Evolutionary conservation across 2,888 invertebrate species (phyloP).

Genomic region (Pseudeuparius sepicola): DNA sequence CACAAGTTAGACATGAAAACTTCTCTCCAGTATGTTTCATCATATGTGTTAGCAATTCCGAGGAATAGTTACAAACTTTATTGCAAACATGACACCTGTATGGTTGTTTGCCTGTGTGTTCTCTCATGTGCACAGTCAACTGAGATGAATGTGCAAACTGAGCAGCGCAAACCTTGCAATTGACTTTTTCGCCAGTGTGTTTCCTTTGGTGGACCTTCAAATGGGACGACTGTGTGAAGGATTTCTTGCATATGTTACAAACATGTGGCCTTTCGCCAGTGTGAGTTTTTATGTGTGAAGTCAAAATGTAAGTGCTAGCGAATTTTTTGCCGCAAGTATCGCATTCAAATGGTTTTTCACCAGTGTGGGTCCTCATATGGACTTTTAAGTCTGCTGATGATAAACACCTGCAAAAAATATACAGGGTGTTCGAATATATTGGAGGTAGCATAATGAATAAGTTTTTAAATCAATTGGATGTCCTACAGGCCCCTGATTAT

Average conservation of each 20-base stretch:
- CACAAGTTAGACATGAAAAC: conserved; percentile 33
- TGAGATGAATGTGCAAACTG: conserved; percentile 38
- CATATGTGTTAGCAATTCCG: conserved; percentile 34
- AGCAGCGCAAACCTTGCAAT: conserved; percentile 33
- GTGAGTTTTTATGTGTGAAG: conserved; percentile 46
- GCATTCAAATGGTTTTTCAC: conserved; percentile 38
- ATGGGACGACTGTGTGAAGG: conserved; percentile 52
- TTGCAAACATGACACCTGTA: conserved; percentile 36
- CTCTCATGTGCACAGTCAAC: conserved; percentile 36
- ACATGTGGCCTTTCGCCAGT: conserved; percentile 46
- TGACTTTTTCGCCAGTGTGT: conserved; percentile 46
- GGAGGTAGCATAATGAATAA: no score
- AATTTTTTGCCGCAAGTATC: conserved; percentile 35
- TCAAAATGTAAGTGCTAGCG: conserved; percentile 36
- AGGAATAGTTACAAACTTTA: conserved; percentile 35
- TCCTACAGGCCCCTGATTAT: no score
- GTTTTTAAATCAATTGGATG: no score
- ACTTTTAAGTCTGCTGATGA: conserved; percentile 32
- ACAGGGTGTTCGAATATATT: no score
- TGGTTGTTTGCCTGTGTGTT: conserved; percentile 38
- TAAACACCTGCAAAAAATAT: no score
- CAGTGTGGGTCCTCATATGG: conserved; percentile 36
- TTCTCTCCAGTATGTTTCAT: conserved; percentile 35
- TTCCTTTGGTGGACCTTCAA: conserved; percentile 47
- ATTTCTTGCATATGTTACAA: conserved; percentile 47